phyloP scores from a whole-genome alignment of 1,140 invertebrate genomes.

The Dermatophagoides farinae region DNA sequence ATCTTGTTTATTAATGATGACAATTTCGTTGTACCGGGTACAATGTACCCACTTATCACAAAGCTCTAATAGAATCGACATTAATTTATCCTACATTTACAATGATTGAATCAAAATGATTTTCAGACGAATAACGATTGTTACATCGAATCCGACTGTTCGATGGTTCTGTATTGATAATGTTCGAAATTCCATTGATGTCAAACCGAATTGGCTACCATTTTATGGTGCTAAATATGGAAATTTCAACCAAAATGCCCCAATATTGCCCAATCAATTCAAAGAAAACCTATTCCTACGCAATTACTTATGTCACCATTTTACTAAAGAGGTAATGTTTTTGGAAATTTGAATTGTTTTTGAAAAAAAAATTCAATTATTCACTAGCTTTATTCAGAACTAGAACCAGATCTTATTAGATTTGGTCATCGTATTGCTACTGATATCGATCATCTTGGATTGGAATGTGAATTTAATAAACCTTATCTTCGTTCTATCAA shows the following conservation, averaged over 20 bases:
- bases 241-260: background rate
- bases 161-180: too few species aligned
- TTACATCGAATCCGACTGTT: too few species aligned
- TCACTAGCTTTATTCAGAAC: slow-evolving; percentile 20
- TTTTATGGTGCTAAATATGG: slow-evolving; percentile 4
- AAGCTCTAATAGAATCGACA: too few species aligned
- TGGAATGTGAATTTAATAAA: slow-evolving; percentile 32
- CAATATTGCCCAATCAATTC: slow-evolving; percentile 5
- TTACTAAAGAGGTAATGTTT: background rate
- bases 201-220: slow-evolving; percentile 6
- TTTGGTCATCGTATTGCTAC: slow-evolving; percentile 31
- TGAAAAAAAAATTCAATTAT: background rate
- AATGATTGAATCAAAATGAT: too few species aligned
- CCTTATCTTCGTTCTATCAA: slow-evolving; percentile 29
- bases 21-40: too few species aligned
- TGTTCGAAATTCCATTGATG: background rate
- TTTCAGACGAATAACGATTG: too few species aligned
- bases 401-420: slow-evolving; percentile 27
- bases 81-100: too few species aligned
- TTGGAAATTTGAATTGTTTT: background rate
- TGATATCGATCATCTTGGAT: slow-evolving; percentile 31
- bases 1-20: too few species aligned
- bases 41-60: too few species aligned
- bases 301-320: background rate
- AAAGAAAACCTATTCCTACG: background rate